These are phyloP conservation scores for Bubo bubo DNA, from an alignment of 2,113 vertebrate genomes.

Conservation along the genomic window DNA sequence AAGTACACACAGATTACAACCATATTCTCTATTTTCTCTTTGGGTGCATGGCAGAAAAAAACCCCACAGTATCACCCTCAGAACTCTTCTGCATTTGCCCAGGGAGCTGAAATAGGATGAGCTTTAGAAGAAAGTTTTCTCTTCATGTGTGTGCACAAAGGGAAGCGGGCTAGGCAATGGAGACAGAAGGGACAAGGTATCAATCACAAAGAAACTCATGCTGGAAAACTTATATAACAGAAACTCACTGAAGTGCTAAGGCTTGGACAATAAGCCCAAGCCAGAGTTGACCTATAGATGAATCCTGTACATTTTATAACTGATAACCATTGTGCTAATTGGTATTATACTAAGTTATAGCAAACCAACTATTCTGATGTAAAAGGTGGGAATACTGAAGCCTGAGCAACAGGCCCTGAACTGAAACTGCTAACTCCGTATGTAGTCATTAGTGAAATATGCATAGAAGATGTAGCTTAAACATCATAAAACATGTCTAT, in stretches of 20 bases:
- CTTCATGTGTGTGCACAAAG: neutral
- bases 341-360: too few species aligned
- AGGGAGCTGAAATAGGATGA: neutral
- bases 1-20: neutral
- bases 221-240: neutral
- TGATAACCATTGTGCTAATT: too few species aligned
- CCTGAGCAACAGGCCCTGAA: too few species aligned
- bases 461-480: too few species aligned
- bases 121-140: neutral
- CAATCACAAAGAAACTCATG: neutral
- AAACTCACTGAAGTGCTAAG: neutral
- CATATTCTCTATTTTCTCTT: neutral
- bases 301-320: too few species aligned
- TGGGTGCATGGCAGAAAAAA: neutral
- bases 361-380: too few species aligned
- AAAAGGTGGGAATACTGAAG: too few species aligned
- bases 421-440: too few species aligned
- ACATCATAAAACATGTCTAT: too few species aligned
- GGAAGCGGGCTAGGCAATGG: neutral
- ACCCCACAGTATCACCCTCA: fast-evolving
- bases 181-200: neutral
- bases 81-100: neutral
- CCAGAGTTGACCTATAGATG: too few species aligned
- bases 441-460: too few species aligned
- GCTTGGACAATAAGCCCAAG: too few species aligned